Conservation (phyloP, 2,888 invertebrate species). For the Orthonevra nobilis region DNA sequence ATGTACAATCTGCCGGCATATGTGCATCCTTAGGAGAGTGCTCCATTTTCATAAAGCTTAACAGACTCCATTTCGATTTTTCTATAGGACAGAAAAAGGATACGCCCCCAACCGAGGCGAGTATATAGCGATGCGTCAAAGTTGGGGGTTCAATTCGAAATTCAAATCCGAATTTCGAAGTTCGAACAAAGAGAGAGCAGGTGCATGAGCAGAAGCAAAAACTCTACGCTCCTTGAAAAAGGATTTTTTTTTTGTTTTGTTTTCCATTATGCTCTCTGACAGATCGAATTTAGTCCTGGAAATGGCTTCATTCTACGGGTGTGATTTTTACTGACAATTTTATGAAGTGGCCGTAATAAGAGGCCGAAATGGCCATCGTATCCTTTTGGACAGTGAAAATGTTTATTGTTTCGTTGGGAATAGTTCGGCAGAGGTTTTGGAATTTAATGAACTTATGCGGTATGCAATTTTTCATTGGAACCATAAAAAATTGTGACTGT, state of each 20-base stretch:
- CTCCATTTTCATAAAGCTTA: slow-evolving; percentile 53
- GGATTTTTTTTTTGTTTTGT: background rate
- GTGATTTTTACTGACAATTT: slow-evolving; percentile 63
- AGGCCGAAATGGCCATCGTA: slow-evolving; percentile 49
- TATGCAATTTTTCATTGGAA: slow-evolving; percentile 59
- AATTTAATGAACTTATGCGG: slow-evolving; percentile 71
- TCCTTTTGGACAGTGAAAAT: slow-evolving; percentile 49
- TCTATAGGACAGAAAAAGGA: slow-evolving; percentile 75
- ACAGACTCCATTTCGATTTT: slow-evolving; percentile 78
- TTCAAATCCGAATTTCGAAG: slow-evolving; percentile 43
- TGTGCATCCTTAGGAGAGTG: slow-evolving; percentile 74
- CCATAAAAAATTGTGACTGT: slow-evolving; percentile 45
- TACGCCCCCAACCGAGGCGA: slow-evolving; percentile 30
- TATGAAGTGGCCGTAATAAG: slow-evolving; percentile 39
- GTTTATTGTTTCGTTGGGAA: slow-evolving; percentile 37
- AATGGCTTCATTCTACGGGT: slow-evolving; percentile 43
- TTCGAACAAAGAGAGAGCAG: slow-evolving; percentile 43
- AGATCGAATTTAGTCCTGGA: slow-evolving; percentile 20
- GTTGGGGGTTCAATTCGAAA: slow-evolving; percentile 33
- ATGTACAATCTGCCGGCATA: slow-evolving; percentile 72
- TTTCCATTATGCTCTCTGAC: no score
- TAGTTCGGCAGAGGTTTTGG: slow-evolving; percentile 60
- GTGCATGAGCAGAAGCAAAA: slow-evolving; percentile 27
- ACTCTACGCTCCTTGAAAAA: background rate
- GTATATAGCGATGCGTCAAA: slow-evolving; percentile 27